Evolutionary conservation across 2,797 vertebrate species (phyloP).

Genomic region (Pangasius macronema): DNA sequence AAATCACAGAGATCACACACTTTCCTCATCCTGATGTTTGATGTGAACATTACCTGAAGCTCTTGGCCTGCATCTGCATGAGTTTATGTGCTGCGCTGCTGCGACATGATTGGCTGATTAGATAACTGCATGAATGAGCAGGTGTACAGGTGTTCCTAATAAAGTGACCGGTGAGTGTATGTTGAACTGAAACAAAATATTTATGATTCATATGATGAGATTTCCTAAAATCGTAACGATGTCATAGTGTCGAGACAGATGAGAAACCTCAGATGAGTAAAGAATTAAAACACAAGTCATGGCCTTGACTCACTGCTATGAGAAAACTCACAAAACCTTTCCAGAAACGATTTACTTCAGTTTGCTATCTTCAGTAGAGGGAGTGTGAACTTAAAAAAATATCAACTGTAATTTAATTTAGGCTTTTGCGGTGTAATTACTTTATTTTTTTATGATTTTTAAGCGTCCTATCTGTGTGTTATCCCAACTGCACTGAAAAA

Average conservation of each 20-base stretch:
- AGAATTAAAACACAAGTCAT: neutral
- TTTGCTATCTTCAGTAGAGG: neutral
- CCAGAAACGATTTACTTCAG: neutral
- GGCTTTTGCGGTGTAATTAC: neutral
- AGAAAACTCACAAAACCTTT: neutral
- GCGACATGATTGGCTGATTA: neutral
- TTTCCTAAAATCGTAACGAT: neutral
- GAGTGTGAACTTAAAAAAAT: neutral
- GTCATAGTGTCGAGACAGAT: neutral
- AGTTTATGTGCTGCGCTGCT: neutral
- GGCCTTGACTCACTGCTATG: conserved; percentile 2
- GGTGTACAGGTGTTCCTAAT: neutral
- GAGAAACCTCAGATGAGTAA: neutral
- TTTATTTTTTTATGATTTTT: neutral
- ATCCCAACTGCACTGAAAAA: conserved; percentile 28
- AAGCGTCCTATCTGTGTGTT: neutral
- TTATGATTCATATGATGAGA: neutral
- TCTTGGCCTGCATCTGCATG: neutral
- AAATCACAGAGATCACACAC: neutral
- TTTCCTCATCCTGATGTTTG: neutral
- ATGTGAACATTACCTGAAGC: neutral
- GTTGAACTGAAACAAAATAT: neutral
- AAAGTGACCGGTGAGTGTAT: neutral
- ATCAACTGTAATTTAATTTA: neutral
- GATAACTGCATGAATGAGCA: neutral